Conservation (phyloP, 2,113 vertebrate genomes). For the Lampris incognitus region DNA sequence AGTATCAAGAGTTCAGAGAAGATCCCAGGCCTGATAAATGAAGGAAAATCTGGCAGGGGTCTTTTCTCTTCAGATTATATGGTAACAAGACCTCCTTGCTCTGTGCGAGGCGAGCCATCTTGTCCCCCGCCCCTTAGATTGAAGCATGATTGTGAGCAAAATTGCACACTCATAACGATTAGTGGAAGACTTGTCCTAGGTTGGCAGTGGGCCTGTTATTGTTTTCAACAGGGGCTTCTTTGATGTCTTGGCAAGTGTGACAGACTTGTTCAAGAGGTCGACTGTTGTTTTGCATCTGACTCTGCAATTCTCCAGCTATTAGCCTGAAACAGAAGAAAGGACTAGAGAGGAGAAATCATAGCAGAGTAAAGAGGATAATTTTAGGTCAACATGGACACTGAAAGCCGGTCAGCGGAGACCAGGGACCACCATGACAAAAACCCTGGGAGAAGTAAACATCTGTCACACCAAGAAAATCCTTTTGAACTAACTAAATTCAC, state of each 20-base stretch:
- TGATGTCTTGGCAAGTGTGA: constrained; percentile 58
- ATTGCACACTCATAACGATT: constrained; percentile 67
- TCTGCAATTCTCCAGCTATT: constrained; percentile 59
- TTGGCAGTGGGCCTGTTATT: constrained; percentile 46
- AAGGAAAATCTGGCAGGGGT: constrained; percentile 56
- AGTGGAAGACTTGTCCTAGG: constrained; percentile 44
- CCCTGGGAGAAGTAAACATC: neutral
- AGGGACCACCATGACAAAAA: constrained; percentile 32
- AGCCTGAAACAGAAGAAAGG: constrained; percentile 38
- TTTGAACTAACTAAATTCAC: too few relatives aligned
- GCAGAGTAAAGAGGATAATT: constrained; percentile 9
- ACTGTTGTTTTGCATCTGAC: constrained; percentile 46
- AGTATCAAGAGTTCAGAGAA: constrained; percentile 68
- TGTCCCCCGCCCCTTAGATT: constrained; percentile 63
- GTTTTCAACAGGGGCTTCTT: constrained; percentile 47
- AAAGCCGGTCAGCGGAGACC: constrained; percentile 22
- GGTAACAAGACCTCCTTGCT: constrained; percentile 68
- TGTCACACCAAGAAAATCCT: neutral
- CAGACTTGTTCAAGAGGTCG: constrained; percentile 44
- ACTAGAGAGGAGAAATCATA: constrained; percentile 21
- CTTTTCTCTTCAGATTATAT: constrained; percentile 74
- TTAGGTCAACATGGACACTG: constrained; percentile 19
- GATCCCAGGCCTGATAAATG: constrained; percentile 65
- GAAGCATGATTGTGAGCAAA: constrained; percentile 64
- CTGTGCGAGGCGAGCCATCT: constrained; percentile 46